These are phyloP conservation scores for Beris chalybata DNA, from an alignment of 2,888 invertebrate genomes.

Conservation along the genomic window DNA sequence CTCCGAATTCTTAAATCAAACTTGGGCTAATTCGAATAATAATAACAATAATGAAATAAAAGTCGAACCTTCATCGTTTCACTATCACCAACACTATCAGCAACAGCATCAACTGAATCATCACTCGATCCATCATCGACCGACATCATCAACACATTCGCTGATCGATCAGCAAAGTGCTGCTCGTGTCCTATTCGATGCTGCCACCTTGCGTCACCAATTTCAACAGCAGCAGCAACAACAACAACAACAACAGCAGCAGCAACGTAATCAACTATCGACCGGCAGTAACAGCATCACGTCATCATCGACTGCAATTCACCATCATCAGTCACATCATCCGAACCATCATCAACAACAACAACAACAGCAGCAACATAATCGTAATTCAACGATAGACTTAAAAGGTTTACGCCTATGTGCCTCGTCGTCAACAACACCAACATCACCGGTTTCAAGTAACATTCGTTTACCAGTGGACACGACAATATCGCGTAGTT, in stretches of 20 bases:
- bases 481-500: conserved; percentile 45
- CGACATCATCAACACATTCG: conserved; percentile 19
- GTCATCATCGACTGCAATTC: conserved; percentile 29
- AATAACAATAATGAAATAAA: conserved; percentile 41
- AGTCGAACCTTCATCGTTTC: conserved; percentile 40
- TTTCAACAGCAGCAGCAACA: conserved; percentile 28
- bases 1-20: conserved; percentile 45
- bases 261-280: conserved; percentile 7
- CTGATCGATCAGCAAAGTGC: conserved; percentile 34
- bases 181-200: conserved; percentile 36
- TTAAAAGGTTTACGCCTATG: conserved; percentile 42
- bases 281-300: conserved; percentile 36
- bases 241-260: conserved; percentile 19
- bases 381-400: conserved; percentile 41
- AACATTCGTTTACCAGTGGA: conserved; percentile 43
- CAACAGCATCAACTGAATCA: conserved; percentile 30
- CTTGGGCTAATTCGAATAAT: conserved; percentile 40
- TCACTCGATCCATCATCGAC: conserved; percentile 23
- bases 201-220: conserved; percentile 36
- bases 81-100: conserved; percentile 36
- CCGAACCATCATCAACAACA: conserved; percentile 34
- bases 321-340: conserved; percentile 36
- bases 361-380: conserved; percentile 34
- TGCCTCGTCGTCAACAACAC: conserved; percentile 42
- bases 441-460: conserved; percentile 44